phyloP scores from a whole-genome alignment of 2,797 vertebrate species.

The Manis crassicaudata region DNA sequence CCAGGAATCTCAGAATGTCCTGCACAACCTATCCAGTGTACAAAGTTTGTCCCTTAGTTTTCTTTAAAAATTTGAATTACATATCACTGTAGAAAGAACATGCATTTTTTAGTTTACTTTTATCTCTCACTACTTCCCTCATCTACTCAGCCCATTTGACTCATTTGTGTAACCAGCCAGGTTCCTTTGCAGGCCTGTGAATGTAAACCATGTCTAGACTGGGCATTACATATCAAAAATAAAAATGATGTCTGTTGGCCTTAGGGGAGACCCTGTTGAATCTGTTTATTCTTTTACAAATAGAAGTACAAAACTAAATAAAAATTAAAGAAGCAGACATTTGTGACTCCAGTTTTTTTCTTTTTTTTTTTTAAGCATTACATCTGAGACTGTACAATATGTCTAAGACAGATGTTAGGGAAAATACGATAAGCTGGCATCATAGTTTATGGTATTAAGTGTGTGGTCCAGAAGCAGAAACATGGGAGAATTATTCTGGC shows the following conservation, averaged over 20 bases:
- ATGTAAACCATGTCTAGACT: constrained; percentile 56
- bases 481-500: not conserved
- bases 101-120: not conserved
- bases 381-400: not conserved
- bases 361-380: not conserved
- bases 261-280: constrained; percentile 41
- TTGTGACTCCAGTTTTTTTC: not conserved
- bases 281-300: constrained; percentile 57
- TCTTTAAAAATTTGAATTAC: not conserved
- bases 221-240: constrained; percentile 30
- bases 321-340: constrained; percentile 42
- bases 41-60: not conserved
- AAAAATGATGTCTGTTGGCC: constrained; percentile 54
- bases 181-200: not conserved
- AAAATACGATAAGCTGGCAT: not conserved
- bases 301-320: constrained; percentile 55
- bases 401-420: not conserved
- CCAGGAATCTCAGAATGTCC: not conserved
- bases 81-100: not conserved
- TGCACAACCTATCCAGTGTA: not conserved
- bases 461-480: not conserved
- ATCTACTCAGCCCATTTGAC: not conserved
- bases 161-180: not conserved
- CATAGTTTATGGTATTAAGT: not conserved
- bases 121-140: not conserved